Conservation (phyloP, 2,797 vertebrate species). For the Peromyscus aztecus region DNA sequence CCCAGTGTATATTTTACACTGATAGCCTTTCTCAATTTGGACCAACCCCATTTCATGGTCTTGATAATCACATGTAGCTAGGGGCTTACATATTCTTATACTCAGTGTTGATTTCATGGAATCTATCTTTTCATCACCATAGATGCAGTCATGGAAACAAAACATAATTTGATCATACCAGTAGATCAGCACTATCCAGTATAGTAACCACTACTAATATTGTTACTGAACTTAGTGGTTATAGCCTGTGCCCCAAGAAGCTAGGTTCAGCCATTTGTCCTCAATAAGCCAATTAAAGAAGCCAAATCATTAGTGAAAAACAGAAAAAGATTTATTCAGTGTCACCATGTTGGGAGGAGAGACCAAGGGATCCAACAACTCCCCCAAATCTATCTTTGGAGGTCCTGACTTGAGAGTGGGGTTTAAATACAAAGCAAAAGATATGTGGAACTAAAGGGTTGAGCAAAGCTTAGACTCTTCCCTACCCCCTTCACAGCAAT, state of each 20-base stretch:
- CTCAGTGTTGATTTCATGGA: not conserved
- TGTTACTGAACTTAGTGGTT: too few relatives aligned
- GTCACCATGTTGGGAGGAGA: not conserved
- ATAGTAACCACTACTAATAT: not conserved
- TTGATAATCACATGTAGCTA: not conserved
- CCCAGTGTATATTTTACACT: not conserved
- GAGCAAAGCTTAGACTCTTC: not conserved
- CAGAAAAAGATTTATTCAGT: not conserved
- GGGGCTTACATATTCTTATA: not conserved
- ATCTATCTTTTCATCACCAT: not conserved
- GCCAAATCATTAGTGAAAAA: not conserved
- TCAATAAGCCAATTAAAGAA: not conserved
- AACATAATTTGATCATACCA: not conserved
- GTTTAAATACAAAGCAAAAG: not conserved
- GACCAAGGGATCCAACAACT: not conserved
- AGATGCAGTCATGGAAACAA: conserved; percentile 4
- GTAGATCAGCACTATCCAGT: not conserved
- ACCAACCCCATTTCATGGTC: not conserved
- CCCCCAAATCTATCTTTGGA: not conserved
- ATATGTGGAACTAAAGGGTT: not conserved
- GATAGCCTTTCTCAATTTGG: not conserved
- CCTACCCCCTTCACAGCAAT: not conserved
- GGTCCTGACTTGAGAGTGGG: not conserved
- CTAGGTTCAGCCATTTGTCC: too few relatives aligned
- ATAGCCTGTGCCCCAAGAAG: not conserved